phyloP scores from a whole-genome alignment of 2,888 invertebrate species.

The Andrena haemorrhoa region DNA sequence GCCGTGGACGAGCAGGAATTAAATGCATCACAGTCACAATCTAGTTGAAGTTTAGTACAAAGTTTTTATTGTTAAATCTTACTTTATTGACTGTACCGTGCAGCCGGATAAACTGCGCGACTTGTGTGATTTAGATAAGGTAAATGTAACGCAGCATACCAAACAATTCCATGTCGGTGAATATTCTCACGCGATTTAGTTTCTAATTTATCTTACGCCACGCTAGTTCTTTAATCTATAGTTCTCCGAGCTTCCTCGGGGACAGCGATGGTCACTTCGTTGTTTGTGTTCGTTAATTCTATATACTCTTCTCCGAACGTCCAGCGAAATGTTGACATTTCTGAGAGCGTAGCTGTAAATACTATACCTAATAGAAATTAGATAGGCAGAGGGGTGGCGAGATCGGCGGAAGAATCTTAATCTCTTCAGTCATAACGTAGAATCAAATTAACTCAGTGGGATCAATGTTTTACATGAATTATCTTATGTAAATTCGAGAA shows the following conservation, averaged over 20 bases:
- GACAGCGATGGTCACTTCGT: constrained; percentile 7
- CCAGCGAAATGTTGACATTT: constrained; percentile 3
- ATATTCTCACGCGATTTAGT: constrained; percentile 36
- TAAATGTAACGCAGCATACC: constrained; percentile 32
- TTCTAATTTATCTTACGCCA: constrained; percentile 42
- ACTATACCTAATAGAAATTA: constrained; percentile 8
- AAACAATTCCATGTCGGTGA: constrained; percentile 29
- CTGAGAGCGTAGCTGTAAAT: constrained; percentile 12
- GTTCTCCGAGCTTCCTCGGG: constrained; percentile 15
- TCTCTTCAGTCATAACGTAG: neutral
- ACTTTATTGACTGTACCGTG: constrained; percentile 28
- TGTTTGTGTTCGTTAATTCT: constrained; percentile 22
- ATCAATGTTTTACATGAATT: constrained; percentile 33
- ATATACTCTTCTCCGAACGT: neutral
- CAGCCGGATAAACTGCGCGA: constrained; percentile 23
- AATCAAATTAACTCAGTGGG: constrained; percentile 25
- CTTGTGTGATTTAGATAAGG: constrained; percentile 42
- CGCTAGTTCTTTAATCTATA: constrained; percentile 40
- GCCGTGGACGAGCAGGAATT: constrained; percentile 59
- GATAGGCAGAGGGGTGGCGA: neutral
- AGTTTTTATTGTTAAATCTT: constrained; percentile 32
- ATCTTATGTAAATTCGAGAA: neutral
- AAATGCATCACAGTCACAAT: constrained; percentile 64
- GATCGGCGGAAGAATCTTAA: neutral
- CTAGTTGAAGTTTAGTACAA: constrained; percentile 70